These are phyloP conservation scores for Danionella cerebrum DNA, from an alignment of 2,113 vertebrate genomes.

Conservation along the genomic window DNA sequence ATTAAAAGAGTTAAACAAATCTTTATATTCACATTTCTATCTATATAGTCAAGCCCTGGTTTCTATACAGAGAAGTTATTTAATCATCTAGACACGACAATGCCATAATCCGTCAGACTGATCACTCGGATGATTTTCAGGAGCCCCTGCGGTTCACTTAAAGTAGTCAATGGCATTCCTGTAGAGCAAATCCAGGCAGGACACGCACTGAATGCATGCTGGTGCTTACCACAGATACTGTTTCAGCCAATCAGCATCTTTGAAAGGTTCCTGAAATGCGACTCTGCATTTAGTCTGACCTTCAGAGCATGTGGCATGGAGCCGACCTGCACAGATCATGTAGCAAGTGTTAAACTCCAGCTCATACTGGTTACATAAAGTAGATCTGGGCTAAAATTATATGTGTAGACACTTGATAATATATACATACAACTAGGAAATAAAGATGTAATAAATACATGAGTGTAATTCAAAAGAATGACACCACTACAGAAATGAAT, in stretches of 20 bases:
- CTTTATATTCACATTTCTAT: no score
- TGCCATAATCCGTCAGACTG: neutral
- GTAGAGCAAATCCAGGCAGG: neutral
- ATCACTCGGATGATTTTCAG: neutral
- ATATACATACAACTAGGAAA: no score
- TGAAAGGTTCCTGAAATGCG: neutral
- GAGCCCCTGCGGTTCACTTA: neutral
- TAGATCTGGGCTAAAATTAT: no score
- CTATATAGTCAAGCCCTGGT: no score
- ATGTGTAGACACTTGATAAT: no score
- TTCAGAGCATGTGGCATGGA: neutral
- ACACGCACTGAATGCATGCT: neutral
- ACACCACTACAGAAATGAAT: no score
- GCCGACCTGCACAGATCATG: neutral
- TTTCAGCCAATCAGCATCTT: slow-evolving; percentile 13
- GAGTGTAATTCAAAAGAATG: no score
- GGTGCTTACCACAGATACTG: neutral
- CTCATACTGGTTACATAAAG: neutral
- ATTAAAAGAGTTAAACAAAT: no score
- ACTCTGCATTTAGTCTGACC: neutral
- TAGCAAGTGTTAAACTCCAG: neutral
- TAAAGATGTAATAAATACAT: no score
- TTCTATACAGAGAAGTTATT: no score
- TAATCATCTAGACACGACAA: no score
- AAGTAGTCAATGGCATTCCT: slow-evolving; percentile 10